Conservation (phyloP, 2,113 vertebrate genomes). For the Pontoporia blainvillei region DNA sequence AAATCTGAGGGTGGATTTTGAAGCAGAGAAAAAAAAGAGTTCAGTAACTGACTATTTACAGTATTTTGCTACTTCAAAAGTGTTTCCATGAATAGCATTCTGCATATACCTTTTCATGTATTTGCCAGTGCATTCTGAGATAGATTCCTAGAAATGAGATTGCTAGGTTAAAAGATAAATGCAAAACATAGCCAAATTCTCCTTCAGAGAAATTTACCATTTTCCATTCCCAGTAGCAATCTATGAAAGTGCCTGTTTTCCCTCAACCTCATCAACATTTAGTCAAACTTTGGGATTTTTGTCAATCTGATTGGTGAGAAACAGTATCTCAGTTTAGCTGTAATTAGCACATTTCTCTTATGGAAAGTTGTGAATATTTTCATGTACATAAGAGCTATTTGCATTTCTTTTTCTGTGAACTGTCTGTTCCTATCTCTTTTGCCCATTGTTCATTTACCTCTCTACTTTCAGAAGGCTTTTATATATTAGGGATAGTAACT, state of each 20-base stretch:
- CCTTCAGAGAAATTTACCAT: not conserved
- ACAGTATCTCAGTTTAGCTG: not conserved
- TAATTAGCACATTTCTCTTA: not conserved
- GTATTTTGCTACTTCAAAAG: not conserved
- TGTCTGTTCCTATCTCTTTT: not conserved
- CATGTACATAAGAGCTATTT: not conserved
- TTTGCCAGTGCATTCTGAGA: not conserved
- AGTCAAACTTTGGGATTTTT: not conserved
- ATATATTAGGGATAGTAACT: not conserved
- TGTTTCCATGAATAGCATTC: not conserved
- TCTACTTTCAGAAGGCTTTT: not conserved
- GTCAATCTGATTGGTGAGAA: not conserved
- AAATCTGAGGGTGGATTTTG: not conserved
- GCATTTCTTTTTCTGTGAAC: slow-evolving; percentile 8
- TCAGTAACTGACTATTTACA: not conserved
- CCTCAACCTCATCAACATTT: not conserved
- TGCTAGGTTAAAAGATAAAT: not conserved
- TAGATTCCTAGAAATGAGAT: not conserved
- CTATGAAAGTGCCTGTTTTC: not conserved
- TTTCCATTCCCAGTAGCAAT: not conserved
- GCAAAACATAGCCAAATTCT: not conserved
- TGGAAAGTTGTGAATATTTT: not conserved
- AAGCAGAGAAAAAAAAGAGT: not conserved
- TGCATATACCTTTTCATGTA: not conserved
- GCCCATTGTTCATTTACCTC: not conserved